A percentile compares a stretch with the other conserved stretches of the same genome.
Conservation (phyloP, 2,113 vertebrate species). For the Epinephelus lanceolatus region DNA sequence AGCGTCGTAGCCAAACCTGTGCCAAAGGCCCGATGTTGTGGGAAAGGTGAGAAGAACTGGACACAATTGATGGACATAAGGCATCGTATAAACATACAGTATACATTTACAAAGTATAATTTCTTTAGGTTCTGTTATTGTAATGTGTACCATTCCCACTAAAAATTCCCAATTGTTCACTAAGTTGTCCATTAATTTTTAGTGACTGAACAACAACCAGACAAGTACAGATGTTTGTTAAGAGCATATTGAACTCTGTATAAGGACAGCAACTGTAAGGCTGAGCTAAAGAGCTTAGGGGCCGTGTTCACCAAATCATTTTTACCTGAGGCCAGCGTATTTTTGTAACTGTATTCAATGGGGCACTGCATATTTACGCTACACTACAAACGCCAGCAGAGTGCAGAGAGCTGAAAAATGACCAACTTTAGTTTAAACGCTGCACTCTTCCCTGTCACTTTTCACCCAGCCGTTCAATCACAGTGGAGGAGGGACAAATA, state of each 20-base stretch:
- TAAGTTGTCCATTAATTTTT: neutral
- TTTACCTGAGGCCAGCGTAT: no score
- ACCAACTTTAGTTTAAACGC: no score
- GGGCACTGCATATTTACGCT: no score
- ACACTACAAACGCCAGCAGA: no score
- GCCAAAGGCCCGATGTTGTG: constrained; percentile 31
- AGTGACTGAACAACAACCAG: neutral
- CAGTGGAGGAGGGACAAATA: no score
- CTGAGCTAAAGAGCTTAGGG: neutral
- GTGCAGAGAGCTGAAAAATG: no score
- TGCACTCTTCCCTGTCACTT: no score
- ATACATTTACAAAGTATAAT: neutral
- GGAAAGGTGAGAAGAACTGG: constrained; percentile 31
- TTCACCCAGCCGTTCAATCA: no score
- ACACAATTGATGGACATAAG: neutral
- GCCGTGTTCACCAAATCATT: no score
- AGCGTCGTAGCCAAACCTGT: neutral
- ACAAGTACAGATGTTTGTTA: neutral
- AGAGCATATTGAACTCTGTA: neutral
- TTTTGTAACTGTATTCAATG: no score
- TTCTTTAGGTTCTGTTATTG: neutral
- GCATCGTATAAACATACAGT: neutral
- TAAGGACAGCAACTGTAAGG: neutral
- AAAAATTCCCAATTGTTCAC: neutral
- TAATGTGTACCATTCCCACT: neutral